Evolutionary conservation across 2,113 vertebrate genomes (phyloP), one percentile per base, ranked within the genome.

Genomic region (Sebastes fasciatus): DNA sequence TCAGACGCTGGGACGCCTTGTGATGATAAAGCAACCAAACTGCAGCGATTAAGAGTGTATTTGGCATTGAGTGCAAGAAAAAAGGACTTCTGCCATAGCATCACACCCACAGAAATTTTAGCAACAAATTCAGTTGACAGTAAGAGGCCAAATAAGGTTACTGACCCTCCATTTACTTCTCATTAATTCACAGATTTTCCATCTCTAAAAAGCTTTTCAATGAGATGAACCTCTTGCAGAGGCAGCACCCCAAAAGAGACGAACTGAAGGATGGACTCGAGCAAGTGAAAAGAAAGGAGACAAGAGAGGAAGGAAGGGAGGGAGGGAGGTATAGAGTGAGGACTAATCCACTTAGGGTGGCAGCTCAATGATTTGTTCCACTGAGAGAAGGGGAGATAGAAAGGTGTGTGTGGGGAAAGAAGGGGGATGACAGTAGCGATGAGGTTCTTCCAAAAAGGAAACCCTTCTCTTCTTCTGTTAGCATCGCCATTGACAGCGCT

Each of bases 321-420:
- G 57, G 45, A 76, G 72, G 55, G 58, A 78, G 76, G 40, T 5
- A 79, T 74, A 58, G 72, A 79, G 83, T 11, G 73, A 55, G 26
- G 87, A 65, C 52, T 94, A 94, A 94, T 93, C 90, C 86, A 76
- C 85, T 92, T 93, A 91, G 72, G 23, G 70, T 78, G 80, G 71
- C 62, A 86, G 83, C 72, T 82, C 89, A 91, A 89, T 83, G 86
- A 93, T 94, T 89, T 91, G 92, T 91, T 94, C 92, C 90, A 91
- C 73, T 52, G 42, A 74, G 72, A 78, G 79, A 74, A 34, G 72
- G 72, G 48, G 54, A 77, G 58, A 79, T 74, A 72, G 83, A 89
- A 88, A 78, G 49, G 57, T 61, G 79, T 23, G 43, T 17, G 66
- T 60, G 34, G 3, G 34, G 34, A 48, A 52, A 34, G 46, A 49